phyloP scores from a whole-genome alignment of 2,888 invertebrate genomes.

The Acleris laterana region DNA sequence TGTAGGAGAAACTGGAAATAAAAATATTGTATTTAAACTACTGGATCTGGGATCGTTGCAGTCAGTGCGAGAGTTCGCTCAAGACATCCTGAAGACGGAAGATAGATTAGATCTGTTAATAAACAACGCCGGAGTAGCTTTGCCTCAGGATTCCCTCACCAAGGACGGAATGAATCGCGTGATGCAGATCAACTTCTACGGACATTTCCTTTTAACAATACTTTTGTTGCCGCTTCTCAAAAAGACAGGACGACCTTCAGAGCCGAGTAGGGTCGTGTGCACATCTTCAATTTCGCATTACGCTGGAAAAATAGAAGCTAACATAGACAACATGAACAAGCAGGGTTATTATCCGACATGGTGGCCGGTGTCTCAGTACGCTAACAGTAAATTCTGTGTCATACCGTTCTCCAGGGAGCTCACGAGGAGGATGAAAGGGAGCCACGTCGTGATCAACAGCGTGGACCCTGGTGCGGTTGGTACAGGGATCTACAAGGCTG shows the following conservation, averaged over 20 bases:
- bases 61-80: conserved; percentile 92
- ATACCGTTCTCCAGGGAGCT: conserved; percentile 90
- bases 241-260: conserved; percentile 76
- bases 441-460: conserved; percentile 89
- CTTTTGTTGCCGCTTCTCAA: conserved; percentile 92
- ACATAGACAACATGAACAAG: conserved; percentile 87
- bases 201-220: conserved; percentile 95
- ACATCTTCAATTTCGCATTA: conserved; percentile 91
- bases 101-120: conserved; percentile 91
- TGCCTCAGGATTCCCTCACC: conserved; percentile 84
- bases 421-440: conserved; percentile 85
- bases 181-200: conserved; percentile 97
- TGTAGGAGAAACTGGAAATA: conserved; percentile 86
- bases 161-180: conserved; percentile 93
- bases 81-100: conserved; percentile 89
- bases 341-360: conserved; percentile 72
- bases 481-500: conserved; percentile 87
- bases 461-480: conserved; percentile 94
- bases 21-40: conserved; percentile 88
- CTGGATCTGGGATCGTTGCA: conserved; percentile 89
- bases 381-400: conserved; percentile 88
- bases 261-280: conserved; percentile 89
- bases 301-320: conserved; percentile 85
- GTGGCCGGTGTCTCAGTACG: conserved; percentile 76
- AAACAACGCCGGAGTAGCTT: conserved; percentile 94